Percentiles rank a stretch among this genome's conserved stretches.
Evolutionary conservation across 2,113 vertebrate species (phyloP).

Genomic region (Pteronura brasiliensis): DNA sequence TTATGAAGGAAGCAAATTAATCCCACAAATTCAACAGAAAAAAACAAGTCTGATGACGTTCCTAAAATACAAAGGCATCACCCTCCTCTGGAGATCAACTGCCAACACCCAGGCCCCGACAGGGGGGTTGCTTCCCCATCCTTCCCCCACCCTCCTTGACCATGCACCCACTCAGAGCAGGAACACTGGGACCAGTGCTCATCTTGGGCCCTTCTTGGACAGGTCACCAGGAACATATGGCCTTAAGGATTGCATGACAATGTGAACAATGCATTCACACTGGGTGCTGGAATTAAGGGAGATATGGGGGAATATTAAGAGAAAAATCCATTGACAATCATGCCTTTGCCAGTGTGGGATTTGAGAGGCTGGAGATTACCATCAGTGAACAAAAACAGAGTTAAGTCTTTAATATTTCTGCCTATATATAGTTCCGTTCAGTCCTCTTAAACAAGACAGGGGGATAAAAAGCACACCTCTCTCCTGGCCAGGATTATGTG

Average conservation of each 20-base stretch:
- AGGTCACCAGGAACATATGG: background rate
- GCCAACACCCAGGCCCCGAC: background rate
- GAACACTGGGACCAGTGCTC: background rate
- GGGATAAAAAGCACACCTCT: accelerated
- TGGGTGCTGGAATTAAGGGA: background rate
- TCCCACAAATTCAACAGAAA: background rate
- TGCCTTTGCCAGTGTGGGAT: background rate
- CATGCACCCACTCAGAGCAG: accelerated
- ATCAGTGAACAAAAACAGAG: background rate
- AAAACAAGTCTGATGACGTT: background rate
- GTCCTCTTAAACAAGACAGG: background rate
- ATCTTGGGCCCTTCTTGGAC: background rate
- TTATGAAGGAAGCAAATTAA: background rate
- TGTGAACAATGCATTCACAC: background rate
- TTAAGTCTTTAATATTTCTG: background rate
- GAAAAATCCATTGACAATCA: slow-evolving; percentile 14
- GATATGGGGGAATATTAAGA: background rate
- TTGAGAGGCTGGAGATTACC: background rate
- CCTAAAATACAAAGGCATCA: background rate
- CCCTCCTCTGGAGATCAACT: background rate
- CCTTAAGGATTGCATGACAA: background rate
- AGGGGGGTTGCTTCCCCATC: accelerated
- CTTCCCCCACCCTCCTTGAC: accelerated
- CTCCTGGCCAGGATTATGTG: background rate
- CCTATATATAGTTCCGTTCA: background rate